Base-by-base conservation (phyloP, 2,797 vertebrate genomes). In the Spinus pinus region DNA sequence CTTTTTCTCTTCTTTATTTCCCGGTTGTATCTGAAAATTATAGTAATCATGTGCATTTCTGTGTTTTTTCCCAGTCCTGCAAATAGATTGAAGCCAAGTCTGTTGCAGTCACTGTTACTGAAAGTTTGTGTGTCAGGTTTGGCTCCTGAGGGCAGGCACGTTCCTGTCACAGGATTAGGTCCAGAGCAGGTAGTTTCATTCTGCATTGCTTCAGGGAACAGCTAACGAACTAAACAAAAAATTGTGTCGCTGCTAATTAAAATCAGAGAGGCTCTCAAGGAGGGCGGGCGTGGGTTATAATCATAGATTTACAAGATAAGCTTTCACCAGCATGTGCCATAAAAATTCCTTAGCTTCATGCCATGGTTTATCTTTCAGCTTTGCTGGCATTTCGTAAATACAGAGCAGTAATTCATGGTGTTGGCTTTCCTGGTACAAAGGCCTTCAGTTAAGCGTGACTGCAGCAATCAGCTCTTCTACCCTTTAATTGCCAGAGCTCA, bases 291-390 rank as follows among this genome's bases (percentile, higher is more conserved):
- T 66, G 28, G 23, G 8, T 82, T 91, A 72, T 85, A 78, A 83
- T 78, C 65, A 20, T 12, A 88, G 90, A 88, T 93, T 90, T 86
- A 86, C 58, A 75, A 90, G 73, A 62, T 81, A 84, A 90, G 73
- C 77, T 83, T 91, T 86, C 73, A 18, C 42, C 44, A 83, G 33
- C 35, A 1, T 30, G 47, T 73, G 67, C 92, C 64, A 9, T 82
- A 95, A 88, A 89, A 89, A 89, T 82, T 93, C 71, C 74, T 89
- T 23, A 53, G 60, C 80, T 80, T 94, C 72, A 11, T 44, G 72
- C 67, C 9, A 3, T 31, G 64, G 74, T 91, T 94, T 88, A 47
- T 88, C 88, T 90, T 72, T 46, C 28, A 37, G 65, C 86, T 95
- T 78, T 90, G 75, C 72, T 73, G 81, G 86, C 65, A 28, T 77